Conservation (phyloP, 2,888 invertebrate species). For the Synanthedon andrenaeformis region DNA sequence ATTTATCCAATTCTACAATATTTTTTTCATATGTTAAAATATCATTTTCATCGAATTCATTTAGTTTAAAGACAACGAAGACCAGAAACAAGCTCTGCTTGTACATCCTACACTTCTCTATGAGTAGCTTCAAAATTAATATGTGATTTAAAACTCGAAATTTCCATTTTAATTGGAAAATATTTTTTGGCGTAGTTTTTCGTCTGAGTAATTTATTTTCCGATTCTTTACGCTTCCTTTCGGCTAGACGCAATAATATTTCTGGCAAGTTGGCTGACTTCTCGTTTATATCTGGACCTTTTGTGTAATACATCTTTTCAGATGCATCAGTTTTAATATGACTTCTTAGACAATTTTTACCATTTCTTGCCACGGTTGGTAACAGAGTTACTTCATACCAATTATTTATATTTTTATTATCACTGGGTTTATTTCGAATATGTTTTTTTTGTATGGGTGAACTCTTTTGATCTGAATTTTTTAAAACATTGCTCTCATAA, state of each 20-base stretch:
- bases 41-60: not conserved
- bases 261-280: conserved; percentile 24
- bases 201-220: not conserved
- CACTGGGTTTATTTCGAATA: too few relatives aligned
- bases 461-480: too few relatives aligned
- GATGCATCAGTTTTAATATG: conserved; percentile 10
- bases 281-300: conserved; percentile 26
- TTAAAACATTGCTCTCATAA: not conserved
- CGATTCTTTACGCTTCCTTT: conserved; percentile 6
- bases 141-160: not conserved
- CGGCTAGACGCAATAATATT: conserved; percentile 19
- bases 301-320: conserved; percentile 16
- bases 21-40: not conserved
- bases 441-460: too few relatives aligned
- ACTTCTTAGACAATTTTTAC: conserved; percentile 20
- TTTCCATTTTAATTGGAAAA: not conserved
- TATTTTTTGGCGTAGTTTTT: not conserved
- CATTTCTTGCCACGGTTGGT: conserved; percentile 16
- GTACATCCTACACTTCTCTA: not conserved
- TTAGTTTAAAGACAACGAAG: not conserved
- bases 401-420: too few relatives aligned
- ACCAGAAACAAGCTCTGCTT: not conserved
- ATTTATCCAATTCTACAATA: not conserved
- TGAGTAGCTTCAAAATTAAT: not conserved
- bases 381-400: conserved; percentile 1